Conservation (phyloP, 2,888 invertebrate species). For the Apotomis capreana region DNA sequence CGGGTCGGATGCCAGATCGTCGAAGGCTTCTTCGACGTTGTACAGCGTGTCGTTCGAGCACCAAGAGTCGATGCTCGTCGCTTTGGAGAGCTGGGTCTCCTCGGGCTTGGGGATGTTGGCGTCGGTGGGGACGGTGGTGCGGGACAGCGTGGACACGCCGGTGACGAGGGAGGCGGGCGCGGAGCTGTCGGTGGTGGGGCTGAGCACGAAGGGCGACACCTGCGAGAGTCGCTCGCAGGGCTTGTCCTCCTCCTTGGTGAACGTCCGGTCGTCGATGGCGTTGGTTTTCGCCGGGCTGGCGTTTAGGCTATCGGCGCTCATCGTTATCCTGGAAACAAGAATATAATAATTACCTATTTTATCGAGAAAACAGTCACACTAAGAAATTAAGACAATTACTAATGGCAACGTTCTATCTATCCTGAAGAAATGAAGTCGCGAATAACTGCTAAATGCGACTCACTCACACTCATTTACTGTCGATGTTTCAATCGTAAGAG, state of each 20-base stretch:
- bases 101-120: slow-evolving; percentile 77
- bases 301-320: slow-evolving; percentile 80
- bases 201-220: slow-evolving; percentile 74
- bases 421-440: no score
- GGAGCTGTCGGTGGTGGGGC: slow-evolving; percentile 72
- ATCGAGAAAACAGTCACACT: no score
- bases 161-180: slow-evolving; percentile 68
- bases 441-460: no score
- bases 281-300: slow-evolving; percentile 64
- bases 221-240: slow-evolving; percentile 73
- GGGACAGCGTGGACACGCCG: slow-evolving; percentile 77
- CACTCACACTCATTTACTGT: no score
- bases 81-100: slow-evolving; percentile 77
- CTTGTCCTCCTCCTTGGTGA: slow-evolving; percentile 62
- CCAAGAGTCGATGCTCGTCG: slow-evolving; percentile 86
- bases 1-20: slow-evolving; percentile 73
- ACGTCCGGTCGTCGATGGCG: slow-evolving; percentile 69
- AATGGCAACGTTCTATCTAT: no score
- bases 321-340: slow-evolving; percentile 66
- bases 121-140: slow-evolving; percentile 76
- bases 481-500: no score
- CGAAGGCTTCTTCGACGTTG: slow-evolving; percentile 84
- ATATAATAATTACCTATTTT: no score
- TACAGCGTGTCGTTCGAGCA: slow-evolving; percentile 86
- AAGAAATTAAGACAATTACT: no score